A percentile compares a stretch with the other conserved stretches of the same genome.
phyloP scores from a whole-genome alignment of 2,888 invertebrate species.

The Dyspetes luteomarginatus region DNA sequence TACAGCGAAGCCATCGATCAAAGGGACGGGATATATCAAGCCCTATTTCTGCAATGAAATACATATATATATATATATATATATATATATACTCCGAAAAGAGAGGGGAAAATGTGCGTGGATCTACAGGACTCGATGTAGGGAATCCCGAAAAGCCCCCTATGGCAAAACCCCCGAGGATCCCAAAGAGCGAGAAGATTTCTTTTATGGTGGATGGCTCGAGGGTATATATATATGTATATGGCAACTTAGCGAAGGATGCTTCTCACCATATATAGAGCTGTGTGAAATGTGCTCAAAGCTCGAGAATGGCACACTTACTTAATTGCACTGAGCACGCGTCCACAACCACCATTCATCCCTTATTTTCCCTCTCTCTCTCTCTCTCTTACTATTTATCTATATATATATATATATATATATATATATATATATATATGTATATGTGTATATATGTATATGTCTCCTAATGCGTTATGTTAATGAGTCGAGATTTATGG shows the following conservation, averaged over 20 bases:
- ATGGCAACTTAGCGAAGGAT: slow-evolving; percentile 40
- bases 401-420: background rate
- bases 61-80: slow-evolving; percentile 1
- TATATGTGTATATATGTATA: background rate
- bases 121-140: slow-evolving; percentile 31
- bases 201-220: slow-evolving; percentile 38
- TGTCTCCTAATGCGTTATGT: slow-evolving; percentile 77
- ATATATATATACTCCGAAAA: background rate
- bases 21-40: slow-evolving; percentile 66
- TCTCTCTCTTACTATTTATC: slow-evolving; percentile 6
- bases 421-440: background rate
- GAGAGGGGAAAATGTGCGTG: slow-evolving; percentile 3
- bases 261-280: slow-evolving; percentile 29
- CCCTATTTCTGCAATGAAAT: slow-evolving; percentile 22
- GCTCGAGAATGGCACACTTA: slow-evolving; percentile 73
- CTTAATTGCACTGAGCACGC: slow-evolving; percentile 78
- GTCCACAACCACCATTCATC: slow-evolving; percentile 62
- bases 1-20: slow-evolving; percentile 74
- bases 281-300: slow-evolving; percentile 53
- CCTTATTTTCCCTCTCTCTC: slow-evolving; percentile 31
- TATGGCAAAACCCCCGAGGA: slow-evolving; percentile 48
- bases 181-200: slow-evolving; percentile 53
- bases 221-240: slow-evolving; percentile 21
- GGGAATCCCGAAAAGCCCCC: slow-evolving; percentile 48
- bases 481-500: slow-evolving; percentile 75